A percentile compares a stretch with the other conserved stretches of the same genome.
Evolutionary conservation across 2,113 vertebrate genomes (phyloP).

Genomic region (Atherinomorus stipes): DNA sequence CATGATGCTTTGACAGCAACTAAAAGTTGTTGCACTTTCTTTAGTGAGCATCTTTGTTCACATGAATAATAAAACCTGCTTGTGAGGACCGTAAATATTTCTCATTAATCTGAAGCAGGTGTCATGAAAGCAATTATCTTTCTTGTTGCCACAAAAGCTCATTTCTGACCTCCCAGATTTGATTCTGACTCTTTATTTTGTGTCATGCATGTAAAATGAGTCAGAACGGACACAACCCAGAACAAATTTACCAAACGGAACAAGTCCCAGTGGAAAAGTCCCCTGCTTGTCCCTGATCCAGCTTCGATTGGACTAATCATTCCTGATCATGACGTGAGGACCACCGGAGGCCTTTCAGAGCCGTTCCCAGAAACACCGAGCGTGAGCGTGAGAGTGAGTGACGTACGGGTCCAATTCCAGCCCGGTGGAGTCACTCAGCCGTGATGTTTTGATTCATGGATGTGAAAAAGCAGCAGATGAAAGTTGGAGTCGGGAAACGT

Average conservation of each 20-base stretch:
- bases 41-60: no score
- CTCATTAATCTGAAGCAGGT: no score
- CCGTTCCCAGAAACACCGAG: slow-evolving; percentile 56
- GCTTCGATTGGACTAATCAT: slow-evolving; percentile 29
- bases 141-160: neutral
- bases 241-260: neutral
- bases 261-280: neutral
- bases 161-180: neutral
- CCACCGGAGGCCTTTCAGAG: slow-evolving; percentile 49
- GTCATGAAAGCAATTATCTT: no score
- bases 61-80: no score
- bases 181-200: neutral
- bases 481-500: neutral
- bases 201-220: neutral
- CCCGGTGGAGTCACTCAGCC: slow-evolving; percentile 24
- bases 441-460: slow-evolving; percentile 3
- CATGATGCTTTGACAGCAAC: neutral
- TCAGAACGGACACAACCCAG: neutral
- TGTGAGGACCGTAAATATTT: no score
- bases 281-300: neutral
- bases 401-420: slow-evolving; percentile 12
- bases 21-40: neutral
- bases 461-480: slow-evolving; percentile 22
- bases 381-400: neutral
- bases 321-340: slow-evolving; percentile 37